Base-by-base conservation (phyloP, 2,888 invertebrate species). In the Eudemis profundana region DNA sequence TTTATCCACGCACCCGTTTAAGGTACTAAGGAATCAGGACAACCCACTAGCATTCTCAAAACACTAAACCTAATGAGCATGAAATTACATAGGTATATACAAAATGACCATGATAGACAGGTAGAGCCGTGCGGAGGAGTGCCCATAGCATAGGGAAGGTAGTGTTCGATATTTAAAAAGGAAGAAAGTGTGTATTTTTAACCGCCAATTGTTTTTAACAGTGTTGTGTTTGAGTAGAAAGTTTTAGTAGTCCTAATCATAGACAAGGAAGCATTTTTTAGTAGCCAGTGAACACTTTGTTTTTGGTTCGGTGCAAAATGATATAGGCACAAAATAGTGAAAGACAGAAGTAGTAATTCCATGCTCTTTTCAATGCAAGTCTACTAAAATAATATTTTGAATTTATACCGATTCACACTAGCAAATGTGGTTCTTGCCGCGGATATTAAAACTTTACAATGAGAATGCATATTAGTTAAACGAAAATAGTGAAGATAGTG, bases 31-130 rank as follows among this genome's bases (percentile, higher is more conserved):
- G 78, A 74, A 76, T 76, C 75, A 82, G 85, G 86, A 81, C 81
- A 85, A 84, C 82, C 82, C 84, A 85, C 89, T 91, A 91, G 91
- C 91, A 90, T 91, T 91, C 91, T 90, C 90, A 89, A 86, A 86
- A 86, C 86, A 86, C 89, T 90, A 90, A 85, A 70, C 82, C 81
- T 85, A 87, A 83, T 84, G 89, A 90, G 90, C 90, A 89, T 90
- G 88, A 90, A 91, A 90, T 90, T 88, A 89, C 90, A 78, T 78
- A 79, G 75, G 81, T 68, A 79, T 71, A 68, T 69, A 69, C 61
- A 72, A 65, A 66, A 71, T 38, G 73, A 68, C 68, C 69, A 66
- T 68, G 61, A 62, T 47, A 53, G 64, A 50, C 38, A 66, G 53
- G 50, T 67, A 51, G 14, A 60, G 62, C 54, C 64, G 61, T 57